These are phyloP conservation scores for Acanthosepion lycidas DNA, from an alignment of 2,888 invertebrate species.

Conservation along the genomic window DNA sequence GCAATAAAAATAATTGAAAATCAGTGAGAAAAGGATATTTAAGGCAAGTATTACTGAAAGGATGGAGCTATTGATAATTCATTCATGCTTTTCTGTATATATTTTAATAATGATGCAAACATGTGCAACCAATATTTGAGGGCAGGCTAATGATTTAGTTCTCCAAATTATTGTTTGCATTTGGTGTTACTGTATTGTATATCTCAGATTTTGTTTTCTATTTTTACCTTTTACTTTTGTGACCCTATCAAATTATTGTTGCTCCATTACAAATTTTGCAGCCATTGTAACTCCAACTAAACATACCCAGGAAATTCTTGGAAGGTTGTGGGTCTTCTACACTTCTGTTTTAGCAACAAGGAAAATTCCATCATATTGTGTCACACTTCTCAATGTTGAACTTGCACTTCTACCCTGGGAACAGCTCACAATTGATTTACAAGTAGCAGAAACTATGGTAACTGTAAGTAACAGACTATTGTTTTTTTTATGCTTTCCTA, in stretches of 20 bases:
- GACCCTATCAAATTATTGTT: not conserved
- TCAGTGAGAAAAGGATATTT: no score
- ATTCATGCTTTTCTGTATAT: no score
- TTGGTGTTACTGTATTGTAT: no score
- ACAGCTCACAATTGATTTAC: conserved; percentile 81
- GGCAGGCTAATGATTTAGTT: no score
- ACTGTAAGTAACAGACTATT: conserved; percentile 76
- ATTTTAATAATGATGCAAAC: no score
- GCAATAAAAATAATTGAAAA: no score
- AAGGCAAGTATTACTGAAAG: no score
- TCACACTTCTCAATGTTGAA: conserved; percentile 79
- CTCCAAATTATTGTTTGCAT: no score
- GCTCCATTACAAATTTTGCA: not conserved
- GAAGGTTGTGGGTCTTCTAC: conserved; percentile 78
- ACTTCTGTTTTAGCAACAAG: conserved; percentile 81
- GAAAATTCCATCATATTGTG: conserved; percentile 81
- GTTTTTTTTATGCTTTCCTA: no score
- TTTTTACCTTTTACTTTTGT: not conserved
- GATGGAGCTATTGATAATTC: no score
- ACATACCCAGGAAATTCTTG: conserved; percentile 36
- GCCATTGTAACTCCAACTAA: not conserved
- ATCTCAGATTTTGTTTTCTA: no score
- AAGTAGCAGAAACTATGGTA: conserved; percentile 82
- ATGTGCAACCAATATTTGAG: no score
- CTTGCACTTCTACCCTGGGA: conserved; percentile 83